phyloP scores from a whole-genome alignment of 2,888 invertebrate genomes.

The Ephialtes manifestator region DNA sequence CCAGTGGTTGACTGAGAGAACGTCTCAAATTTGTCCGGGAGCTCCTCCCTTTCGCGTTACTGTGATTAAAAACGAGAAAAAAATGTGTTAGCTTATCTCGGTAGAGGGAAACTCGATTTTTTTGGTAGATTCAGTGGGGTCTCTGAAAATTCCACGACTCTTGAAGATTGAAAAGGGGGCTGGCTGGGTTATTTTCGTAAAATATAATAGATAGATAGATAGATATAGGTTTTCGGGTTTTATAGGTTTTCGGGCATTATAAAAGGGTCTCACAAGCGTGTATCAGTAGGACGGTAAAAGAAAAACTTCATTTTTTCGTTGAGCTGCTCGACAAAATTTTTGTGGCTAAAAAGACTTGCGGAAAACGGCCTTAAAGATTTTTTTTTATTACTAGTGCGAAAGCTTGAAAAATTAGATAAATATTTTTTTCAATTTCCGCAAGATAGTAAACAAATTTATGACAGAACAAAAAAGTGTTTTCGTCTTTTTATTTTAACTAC shows the following conservation, averaged over 20 bases:
- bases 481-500: too few relatives aligned
- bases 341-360: too few relatives aligned
- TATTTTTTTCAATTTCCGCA: too few relatives aligned
- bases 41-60: constrained; percentile 85
- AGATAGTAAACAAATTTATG: too few relatives aligned
- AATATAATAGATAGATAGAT: constrained; percentile 40
- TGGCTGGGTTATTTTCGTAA: constrained; percentile 33
- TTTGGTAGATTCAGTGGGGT: constrained; percentile 44
- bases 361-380: too few relatives aligned
- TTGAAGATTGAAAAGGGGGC: constrained; percentile 45
- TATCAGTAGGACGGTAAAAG: too few relatives aligned
- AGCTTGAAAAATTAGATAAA: too few relatives aligned
- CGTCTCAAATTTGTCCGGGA: constrained; percentile 86
- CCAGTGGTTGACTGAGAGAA: constrained; percentile 91
- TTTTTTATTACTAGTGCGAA: too few relatives aligned
- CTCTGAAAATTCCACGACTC: constrained; percentile 60
- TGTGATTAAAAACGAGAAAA: constrained; percentile 73
- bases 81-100: constrained; percentile 28
- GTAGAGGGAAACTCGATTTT: constrained; percentile 22
- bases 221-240: constrained; percentile 51
- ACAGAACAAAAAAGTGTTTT: too few relatives aligned
- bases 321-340: too few relatives aligned
- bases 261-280: constrained; percentile 78
- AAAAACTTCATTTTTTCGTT: too few relatives aligned
- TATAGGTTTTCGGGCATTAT: constrained; percentile 61